Evolutionary conservation across 2,113 vertebrate genomes (phyloP), one percentile per base, ranked within the genome.

Genomic region (Gallinago media): DNA sequence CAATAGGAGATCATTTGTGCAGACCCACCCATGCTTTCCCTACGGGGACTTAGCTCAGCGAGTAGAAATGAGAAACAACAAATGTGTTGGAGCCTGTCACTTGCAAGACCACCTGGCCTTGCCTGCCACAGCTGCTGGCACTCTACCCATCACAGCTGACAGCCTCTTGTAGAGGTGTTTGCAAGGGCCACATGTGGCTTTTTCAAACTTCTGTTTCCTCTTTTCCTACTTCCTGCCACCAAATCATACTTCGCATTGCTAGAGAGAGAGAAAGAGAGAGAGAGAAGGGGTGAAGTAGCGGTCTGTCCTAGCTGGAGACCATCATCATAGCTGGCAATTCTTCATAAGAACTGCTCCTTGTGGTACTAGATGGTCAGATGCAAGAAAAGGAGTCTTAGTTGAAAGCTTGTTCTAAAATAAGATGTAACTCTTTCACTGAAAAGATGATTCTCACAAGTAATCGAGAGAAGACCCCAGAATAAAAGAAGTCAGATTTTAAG

Each of bases 41-140:
- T 63, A 50, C 16, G 32, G 83, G 42, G 86, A 77, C 26, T 74
- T 88, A 84, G 79, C 55, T 88, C 86, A 89, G 47, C 0, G 0
- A 80, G 34, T 19, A 89, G 65, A 95, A 96, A 95, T 71, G 88
- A 93, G 87, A 85, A 96, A 92, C 58, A 84, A 78, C 66, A 96
- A 93, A 74, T 93, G 80, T 81, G 44, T n/a, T 0, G 7, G 71
- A 95, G 71, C 36, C 42, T 83, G 54, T 70, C 63, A 44, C 75
- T 88, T 88, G 82, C 65, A 95, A 50, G 29, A 86, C 63, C 94
- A 97, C 88, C 94, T 95, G 85, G 92, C 59, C 38, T 83, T 71
- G 88, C 34, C 29, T 62, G 78, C 85, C 3, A 10, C 85, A 93
- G 88, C 94, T 96, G 94, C 85, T 32, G 90, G 85, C 55, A 44